Evolutionary conservation across 2,888 invertebrate species (phyloP).

Genomic region (Chalcosyrphus nemorum): DNA sequence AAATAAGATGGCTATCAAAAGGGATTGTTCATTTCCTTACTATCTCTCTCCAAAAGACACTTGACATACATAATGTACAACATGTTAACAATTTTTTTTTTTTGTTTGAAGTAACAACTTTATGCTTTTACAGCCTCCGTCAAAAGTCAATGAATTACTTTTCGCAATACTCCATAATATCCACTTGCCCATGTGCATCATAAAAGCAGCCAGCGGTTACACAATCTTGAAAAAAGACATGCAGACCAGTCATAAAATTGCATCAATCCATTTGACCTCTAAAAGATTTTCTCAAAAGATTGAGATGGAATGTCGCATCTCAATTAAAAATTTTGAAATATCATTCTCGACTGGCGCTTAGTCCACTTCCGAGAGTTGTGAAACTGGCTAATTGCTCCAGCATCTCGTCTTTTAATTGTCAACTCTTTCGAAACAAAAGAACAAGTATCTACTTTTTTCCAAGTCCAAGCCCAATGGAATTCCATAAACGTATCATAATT

Average conservation of each 20-base stretch:
- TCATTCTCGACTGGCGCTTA: background rate
- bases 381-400: slow-evolving; percentile 22
- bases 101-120: no score
- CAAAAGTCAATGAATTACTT: background rate
- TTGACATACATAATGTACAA: background rate
- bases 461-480: slow-evolving; percentile 26
- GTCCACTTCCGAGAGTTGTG: background rate
- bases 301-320: slow-evolving; percentile 1
- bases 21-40: background rate
- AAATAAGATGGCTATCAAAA: no score
- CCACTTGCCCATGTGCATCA: no score
- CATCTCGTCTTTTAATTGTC: slow-evolving; percentile 33
- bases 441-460: background rate
- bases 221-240: background rate
- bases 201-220: no score
- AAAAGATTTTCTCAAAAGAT: slow-evolving; percentile 43
- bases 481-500: slow-evolving; percentile 37
- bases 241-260: background rate
- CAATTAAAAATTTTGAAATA: slow-evolving; percentile 15
- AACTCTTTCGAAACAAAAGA: slow-evolving; percentile 43
- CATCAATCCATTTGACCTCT: slow-evolving; percentile 42
- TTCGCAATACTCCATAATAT: background rate
- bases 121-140: background rate
- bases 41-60: background rate
- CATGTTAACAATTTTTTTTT: background rate